These are phyloP conservation scores for Blennius ocellaris DNA, from an alignment of 2,113 vertebrate species.

Conservation along the genomic window DNA sequence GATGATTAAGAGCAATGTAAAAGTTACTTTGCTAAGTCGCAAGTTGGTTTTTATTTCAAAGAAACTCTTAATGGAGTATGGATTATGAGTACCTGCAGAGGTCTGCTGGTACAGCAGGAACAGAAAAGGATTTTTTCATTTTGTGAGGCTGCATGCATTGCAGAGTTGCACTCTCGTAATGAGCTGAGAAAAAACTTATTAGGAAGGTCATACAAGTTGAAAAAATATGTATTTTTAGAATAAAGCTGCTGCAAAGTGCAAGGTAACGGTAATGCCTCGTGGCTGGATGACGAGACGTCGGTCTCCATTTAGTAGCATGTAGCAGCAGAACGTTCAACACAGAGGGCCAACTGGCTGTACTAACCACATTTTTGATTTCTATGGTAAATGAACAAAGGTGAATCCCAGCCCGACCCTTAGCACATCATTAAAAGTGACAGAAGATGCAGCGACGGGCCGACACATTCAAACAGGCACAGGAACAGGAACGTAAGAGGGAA, in stretches of 20 bases:
- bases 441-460: not conserved
- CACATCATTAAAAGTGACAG: not conserved
- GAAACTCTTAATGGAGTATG: too few species aligned
- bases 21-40: too few species aligned
- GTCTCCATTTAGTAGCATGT: constrained; percentile 36
- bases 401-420: not conserved
- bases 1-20: too few species aligned
- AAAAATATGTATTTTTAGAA: too few species aligned
- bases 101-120: too few species aligned
- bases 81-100: too few species aligned
- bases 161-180: too few species aligned
- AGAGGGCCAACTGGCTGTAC: constrained; percentile 18
- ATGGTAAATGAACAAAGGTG: not conserved
- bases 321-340: not conserved
- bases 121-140: too few species aligned
- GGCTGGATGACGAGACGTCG: constrained; percentile 41
- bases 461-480: not conserved
- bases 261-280: constrained; percentile 32
- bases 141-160: too few species aligned
- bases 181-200: too few species aligned
- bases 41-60: too few species aligned
- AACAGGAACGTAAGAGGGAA: not conserved
- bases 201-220: too few species aligned
- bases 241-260: constrained; percentile 34
- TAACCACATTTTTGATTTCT: not conserved